Conservation (phyloP, 1,140 invertebrate genomes). For the Drosophila kikkawai region DNA sequence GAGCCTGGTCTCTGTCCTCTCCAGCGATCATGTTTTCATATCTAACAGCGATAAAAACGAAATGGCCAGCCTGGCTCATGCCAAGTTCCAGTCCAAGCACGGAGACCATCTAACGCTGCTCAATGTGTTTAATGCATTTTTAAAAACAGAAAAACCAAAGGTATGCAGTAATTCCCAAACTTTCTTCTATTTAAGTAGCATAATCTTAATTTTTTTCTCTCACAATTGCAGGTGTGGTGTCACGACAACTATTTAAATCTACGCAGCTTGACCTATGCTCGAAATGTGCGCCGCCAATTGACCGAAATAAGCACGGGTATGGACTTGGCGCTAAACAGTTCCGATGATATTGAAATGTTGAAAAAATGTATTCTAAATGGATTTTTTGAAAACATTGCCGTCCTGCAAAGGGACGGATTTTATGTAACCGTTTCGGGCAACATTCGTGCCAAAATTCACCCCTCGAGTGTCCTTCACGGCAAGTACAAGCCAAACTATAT, state of each 20-base stretch:
- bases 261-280: slow-evolving; percentile 93
- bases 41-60: slow-evolving; percentile 87
- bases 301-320: slow-evolving; percentile 90
- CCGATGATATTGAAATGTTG: slow-evolving; percentile 90
- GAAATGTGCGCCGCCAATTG: slow-evolving; percentile 93
- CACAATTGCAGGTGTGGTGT: slow-evolving; percentile 91
- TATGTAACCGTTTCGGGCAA: slow-evolving; percentile 89
- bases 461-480: slow-evolving; percentile 81
- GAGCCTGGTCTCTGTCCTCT: slow-evolving; percentile 87
- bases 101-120: slow-evolving; percentile 97
- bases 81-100: slow-evolving; percentile 93
- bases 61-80: slow-evolving; percentile 88
- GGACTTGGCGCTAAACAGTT: slow-evolving; percentile 89
- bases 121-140: slow-evolving; percentile 94
- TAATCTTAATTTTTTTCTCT: slow-evolving; percentile 18
- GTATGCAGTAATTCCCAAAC: slow-evolving; percentile 76
- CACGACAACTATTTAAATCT: slow-evolving; percentile 95
- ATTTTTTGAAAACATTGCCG: slow-evolving; percentile 95
- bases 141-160: slow-evolving; percentile 90
- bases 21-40: slow-evolving; percentile 88
- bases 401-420: slow-evolving; percentile 90
- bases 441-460: slow-evolving; percentile 76
- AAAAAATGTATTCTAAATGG: slow-evolving; percentile 93
- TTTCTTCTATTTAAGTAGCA: not conserved
- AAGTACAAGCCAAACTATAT: slow-evolving; percentile 91